These are phyloP conservation scores for Xylophagus ater DNA, from an alignment of 2,888 invertebrate genomes.

Conservation along the genomic window DNA sequence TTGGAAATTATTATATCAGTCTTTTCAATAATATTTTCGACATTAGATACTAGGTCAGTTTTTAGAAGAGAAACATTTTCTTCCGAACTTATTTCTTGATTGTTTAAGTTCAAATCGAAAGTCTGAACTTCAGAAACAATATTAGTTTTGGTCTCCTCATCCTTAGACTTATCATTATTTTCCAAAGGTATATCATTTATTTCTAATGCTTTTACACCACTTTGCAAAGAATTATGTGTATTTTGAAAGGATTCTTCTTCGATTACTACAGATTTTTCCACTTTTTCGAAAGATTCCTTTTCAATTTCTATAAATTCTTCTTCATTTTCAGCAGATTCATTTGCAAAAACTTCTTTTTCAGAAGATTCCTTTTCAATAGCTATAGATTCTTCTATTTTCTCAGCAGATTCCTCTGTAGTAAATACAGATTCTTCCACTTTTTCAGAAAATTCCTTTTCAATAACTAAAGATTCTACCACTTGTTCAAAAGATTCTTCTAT, in stretches of 20 bases:
- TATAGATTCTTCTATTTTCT: conserved; percentile 1
- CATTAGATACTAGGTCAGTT: too few species aligned
- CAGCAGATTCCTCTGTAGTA: neutral
- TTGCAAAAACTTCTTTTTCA: neutral
- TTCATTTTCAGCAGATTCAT: neutral
- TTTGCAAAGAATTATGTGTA: too few species aligned
- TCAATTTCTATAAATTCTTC: neutral
- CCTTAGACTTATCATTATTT: too few species aligned
- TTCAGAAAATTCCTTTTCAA: too few species aligned
- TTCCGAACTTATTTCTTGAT: too few species aligned
- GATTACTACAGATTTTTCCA: neutral
- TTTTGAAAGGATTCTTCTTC: too few species aligned
- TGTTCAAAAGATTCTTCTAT: too few species aligned
- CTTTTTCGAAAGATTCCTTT: neutral
- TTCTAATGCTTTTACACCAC: neutral
- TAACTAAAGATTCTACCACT: too few species aligned
- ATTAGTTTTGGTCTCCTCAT: too few species aligned
- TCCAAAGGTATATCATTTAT: neutral
- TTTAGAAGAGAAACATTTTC: too few species aligned
- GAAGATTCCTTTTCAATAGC: neutral
- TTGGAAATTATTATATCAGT: neutral
- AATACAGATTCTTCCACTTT: conserved; percentile 3
- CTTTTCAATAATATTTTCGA: conserved; percentile 1
- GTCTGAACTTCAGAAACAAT: too few species aligned
- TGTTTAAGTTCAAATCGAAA: too few species aligned